Conservation (phyloP, 2,888 invertebrate species). For the Pardosa pseudoannulata region DNA sequence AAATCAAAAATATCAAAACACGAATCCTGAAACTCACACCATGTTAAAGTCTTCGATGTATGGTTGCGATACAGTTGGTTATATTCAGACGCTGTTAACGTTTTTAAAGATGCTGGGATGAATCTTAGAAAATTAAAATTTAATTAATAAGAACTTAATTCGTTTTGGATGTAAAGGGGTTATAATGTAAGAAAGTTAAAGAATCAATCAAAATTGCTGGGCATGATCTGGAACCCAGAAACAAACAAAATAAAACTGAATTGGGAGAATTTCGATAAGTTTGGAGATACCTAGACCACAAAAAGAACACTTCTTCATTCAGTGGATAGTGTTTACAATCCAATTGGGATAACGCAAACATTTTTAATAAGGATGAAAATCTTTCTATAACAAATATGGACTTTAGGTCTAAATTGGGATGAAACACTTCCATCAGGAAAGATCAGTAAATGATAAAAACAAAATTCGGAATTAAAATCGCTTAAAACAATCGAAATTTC, state of each 20-base stretch:
- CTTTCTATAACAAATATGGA: too few relatives aligned
- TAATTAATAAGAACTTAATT: too few relatives aligned
- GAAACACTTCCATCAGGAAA: too few relatives aligned
- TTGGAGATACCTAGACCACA: too few relatives aligned
- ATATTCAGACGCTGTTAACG: neutral
- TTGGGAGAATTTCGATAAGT: neutral
- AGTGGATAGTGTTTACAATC: neutral
- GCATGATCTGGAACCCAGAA: neutral
- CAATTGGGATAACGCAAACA: neutral
- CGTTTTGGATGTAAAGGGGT: neutral
- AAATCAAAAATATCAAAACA: neutral
- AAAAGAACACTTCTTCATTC: neutral
- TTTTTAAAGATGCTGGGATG: neutral
- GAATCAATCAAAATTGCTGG: neutral
- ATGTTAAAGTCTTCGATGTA: conserved; percentile 7
- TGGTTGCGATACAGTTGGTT: neutral
- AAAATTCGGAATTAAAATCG: neutral
- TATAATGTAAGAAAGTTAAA: neutral
- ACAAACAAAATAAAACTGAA: neutral
- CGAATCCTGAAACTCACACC: neutral
- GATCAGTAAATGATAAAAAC: too few relatives aligned
- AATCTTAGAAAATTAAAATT: neutral
- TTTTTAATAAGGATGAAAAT: too few relatives aligned
- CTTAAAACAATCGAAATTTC: neutral
- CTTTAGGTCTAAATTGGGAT: too few relatives aligned